Percentiles rank a stretch among this genome's conserved stretches.
Conservation (phyloP, 2,113 vertebrate species). For the Tyrannus savana region DNA sequence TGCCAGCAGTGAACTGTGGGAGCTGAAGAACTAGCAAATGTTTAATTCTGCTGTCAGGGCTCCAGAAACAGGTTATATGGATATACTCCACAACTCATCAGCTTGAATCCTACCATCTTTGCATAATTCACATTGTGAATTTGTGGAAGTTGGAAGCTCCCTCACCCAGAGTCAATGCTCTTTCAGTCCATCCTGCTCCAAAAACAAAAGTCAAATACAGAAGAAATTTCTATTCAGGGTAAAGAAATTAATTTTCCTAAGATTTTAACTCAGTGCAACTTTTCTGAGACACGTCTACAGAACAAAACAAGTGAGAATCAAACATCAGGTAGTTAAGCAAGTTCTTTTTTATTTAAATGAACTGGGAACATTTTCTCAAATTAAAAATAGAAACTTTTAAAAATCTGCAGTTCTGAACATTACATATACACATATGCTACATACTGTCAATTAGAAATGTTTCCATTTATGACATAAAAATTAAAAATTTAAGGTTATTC, state of each 20-base stretch:
- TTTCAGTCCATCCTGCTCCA: background rate
- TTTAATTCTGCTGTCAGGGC: background rate
- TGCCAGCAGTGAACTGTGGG: background rate
- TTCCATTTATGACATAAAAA: slow-evolving; percentile 11
- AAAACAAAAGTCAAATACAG: background rate
- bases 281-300: background rate
- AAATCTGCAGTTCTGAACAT: slow-evolving; percentile 60
- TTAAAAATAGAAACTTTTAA: slow-evolving; percentile 68
- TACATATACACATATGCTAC: slow-evolving; percentile 53
- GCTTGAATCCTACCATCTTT: background rate
- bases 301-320: background rate
- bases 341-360: slow-evolving; percentile 68
- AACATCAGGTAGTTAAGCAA: slow-evolving; percentile 14
- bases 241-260: background rate
- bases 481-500: slow-evolving; percentile 25
- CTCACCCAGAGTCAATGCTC: background rate
- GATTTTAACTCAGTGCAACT: background rate
- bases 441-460: slow-evolving; percentile 42
- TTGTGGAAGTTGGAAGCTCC: background rate
- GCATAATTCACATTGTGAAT: background rate
- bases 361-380: slow-evolving; percentile 49
- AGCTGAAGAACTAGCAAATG: background rate
- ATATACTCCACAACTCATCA: background rate
- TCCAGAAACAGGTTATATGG: background rate
- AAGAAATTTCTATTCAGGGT: background rate